Evolutionary conservation across 2,797 vertebrate species (phyloP).

Genomic region (Cuniculus paca): DNA sequence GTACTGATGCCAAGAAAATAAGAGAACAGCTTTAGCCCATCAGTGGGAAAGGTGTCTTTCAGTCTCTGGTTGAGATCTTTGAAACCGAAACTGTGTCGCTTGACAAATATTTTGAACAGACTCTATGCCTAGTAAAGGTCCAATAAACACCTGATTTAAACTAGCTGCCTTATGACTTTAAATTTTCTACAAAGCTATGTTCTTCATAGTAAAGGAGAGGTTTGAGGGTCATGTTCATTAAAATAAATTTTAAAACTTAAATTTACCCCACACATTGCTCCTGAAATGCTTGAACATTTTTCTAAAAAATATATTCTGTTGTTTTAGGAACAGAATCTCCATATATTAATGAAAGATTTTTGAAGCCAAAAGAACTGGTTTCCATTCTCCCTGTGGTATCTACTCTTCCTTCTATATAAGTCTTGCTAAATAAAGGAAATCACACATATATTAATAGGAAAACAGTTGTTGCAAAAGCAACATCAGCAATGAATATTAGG

Average conservation of each 20-base stretch:
- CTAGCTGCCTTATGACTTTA: not conserved
- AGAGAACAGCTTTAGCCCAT: not conserved
- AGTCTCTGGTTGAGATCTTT: not conserved
- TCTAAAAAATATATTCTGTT: conserved; percentile 48
- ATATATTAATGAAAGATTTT: conserved; percentile 71
- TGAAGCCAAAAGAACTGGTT: conserved; percentile 59
- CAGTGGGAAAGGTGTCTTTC: not conserved
- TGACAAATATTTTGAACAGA: not conserved
- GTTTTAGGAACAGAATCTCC: conserved; percentile 60
- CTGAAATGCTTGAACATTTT: conserved; percentile 27
- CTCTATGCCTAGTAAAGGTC: not conserved
- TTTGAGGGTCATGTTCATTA: conserved; percentile 27
- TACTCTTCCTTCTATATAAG: conserved; percentile 68
- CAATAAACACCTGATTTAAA: conserved; percentile 12
- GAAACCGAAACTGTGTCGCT: not conserved
- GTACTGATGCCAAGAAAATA: not conserved
- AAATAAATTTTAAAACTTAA: not conserved
- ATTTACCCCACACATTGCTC: not conserved
- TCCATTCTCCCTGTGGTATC: conserved; percentile 59
- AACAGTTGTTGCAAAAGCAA: conserved; percentile 79
- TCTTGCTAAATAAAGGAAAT: conserved; percentile 78
- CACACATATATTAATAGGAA: conserved; percentile 77
- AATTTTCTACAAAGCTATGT: not conserved
- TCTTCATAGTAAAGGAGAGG: not conserved
- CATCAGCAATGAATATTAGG: conserved; percentile 74